Base-by-base conservation (phyloP, 2,113 vertebrate genomes). In the Pygoscelis adeliae region DNA sequence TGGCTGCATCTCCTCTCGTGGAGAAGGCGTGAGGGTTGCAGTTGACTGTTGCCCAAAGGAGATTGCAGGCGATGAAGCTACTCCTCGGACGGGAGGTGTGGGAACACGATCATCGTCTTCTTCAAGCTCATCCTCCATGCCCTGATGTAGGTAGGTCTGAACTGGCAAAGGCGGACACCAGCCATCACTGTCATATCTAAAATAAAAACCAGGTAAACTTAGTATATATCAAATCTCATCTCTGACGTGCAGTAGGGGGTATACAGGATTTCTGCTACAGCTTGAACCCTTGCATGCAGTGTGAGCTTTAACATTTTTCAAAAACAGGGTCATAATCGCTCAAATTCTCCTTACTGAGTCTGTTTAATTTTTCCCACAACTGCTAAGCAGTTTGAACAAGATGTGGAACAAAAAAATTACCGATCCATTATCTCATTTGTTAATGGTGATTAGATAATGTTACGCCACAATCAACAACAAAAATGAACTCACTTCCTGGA, bases 21-120 rank as follows among this genome's bases (percentile, higher is more conserved):
- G 99, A 38, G 99, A 99, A 15, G 99, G 99, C 1, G 99, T 99
- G 15, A 99, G 98, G 21, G 99, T 99, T 89, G 99, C 99, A 11
- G 99, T 99, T 29, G 99, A 99, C 97, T 99, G 99, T 91, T 99
- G 99, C 15, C 99, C 99, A 87, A 99, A 99, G 77, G 99, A 99
- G 90, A 99, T 98, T 1, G 99, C 99, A 5, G 99, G 99, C 9
- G 99, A 99, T 7, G 99, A 99, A 71, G 99, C 99, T 49, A 99
- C 99, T 15, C 99, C 99, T 70, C 99, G 97, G 40, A 99, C 98
- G 70, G 99, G 99, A 16, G 99, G 99, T 17, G 99, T 99, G 30
- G 99, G 99, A 34, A 99, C 99, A 30, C 99, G 98, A 63, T 99
- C 99, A 65, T 99, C 99, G 16, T 99, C 99, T 92, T 99, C 99